A percentile compares a stretch with the other conserved stretches of the same genome.
Evolutionary conservation across 2,888 invertebrate species (phyloP).

Genomic region (Melanargia galathea): DNA sequence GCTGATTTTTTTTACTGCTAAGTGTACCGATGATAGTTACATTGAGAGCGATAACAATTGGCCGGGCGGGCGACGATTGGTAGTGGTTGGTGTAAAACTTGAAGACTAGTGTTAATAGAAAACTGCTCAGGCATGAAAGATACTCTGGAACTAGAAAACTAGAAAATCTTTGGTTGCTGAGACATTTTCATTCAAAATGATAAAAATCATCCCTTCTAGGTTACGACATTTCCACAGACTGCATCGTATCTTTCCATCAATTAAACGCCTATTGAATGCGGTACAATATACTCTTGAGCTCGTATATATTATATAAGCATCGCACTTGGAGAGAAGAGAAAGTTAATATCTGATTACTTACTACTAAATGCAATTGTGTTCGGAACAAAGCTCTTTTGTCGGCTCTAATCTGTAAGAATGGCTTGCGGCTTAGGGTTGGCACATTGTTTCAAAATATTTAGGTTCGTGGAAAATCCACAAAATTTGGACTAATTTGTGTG

Average conservation of each 20-base stretch:
- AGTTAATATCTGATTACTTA: conserved; percentile 15
- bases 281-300: not conserved
- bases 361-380: conserved; percentile 12
- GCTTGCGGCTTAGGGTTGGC: not conserved
- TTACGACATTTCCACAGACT: not conserved
- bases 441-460: not conserved
- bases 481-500: too few species aligned
- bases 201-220: too few species aligned
- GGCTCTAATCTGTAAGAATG: conserved; percentile 7
- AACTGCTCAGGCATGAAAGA: too few species aligned
- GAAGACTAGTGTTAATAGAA: too few species aligned
- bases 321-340: conserved; percentile 17
- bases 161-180: not conserved
- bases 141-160: too few species aligned
- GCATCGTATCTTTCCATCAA: not conserved
- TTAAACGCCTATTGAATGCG: not conserved
- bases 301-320: not conserved
- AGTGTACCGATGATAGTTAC: too few species aligned
- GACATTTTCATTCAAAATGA: not conserved
- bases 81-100: too few species aligned
- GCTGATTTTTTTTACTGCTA: too few species aligned
- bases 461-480: too few species aligned
- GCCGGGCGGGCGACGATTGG: too few species aligned
- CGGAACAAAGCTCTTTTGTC: conserved; percentile 3
- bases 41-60: too few species aligned